These are phyloP conservation scores for Eueides isabella DNA, from an alignment of 1,140 invertebrate genomes.

Conservation along the genomic window DNA sequence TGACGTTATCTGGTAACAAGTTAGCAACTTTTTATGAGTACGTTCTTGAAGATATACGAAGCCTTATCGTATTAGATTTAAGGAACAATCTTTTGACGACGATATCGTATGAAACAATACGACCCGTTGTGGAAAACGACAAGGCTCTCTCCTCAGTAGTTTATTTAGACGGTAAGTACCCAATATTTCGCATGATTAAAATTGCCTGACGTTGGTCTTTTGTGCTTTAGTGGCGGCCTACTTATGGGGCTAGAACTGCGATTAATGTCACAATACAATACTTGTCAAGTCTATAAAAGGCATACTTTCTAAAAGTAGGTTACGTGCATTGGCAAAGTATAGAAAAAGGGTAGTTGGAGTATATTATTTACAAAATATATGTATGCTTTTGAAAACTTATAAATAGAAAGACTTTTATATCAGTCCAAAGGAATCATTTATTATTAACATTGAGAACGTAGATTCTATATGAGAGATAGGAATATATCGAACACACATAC, in stretches of 20 bases:
- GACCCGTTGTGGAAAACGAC: conserved; percentile 85
- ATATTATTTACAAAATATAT: conserved; percentile 19
- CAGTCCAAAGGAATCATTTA: not conserved
- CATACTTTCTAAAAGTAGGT: conserved; percentile 27
- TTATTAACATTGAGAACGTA: not conserved
- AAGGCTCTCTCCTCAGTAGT: conserved; percentile 84
- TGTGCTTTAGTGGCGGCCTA: conserved; percentile 30
- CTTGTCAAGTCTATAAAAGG: conserved; percentile 32
- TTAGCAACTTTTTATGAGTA: conserved; percentile 85
- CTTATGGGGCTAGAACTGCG: conserved; percentile 34
- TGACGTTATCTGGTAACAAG: conserved; percentile 88
- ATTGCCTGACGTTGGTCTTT: conserved; percentile 26
- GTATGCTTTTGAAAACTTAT: conserved; percentile 10
- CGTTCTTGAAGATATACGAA: conserved; percentile 85
- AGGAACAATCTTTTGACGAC: conserved; percentile 87
- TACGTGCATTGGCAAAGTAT: conserved; percentile 26
- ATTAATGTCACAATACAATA: conserved; percentile 40
- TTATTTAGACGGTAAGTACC: conserved; percentile 87
- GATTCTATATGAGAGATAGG: no score
- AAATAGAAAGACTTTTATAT: not conserved
- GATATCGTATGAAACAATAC: conserved; percentile 87
- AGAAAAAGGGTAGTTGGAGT: conserved; percentile 11
- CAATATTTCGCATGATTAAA: conserved; percentile 34
- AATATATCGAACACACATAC: no score
- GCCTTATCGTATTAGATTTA: conserved; percentile 87